Base-by-base conservation (phyloP, 2,797 vertebrate genomes). In the Peromyscus nudipes region DNA sequence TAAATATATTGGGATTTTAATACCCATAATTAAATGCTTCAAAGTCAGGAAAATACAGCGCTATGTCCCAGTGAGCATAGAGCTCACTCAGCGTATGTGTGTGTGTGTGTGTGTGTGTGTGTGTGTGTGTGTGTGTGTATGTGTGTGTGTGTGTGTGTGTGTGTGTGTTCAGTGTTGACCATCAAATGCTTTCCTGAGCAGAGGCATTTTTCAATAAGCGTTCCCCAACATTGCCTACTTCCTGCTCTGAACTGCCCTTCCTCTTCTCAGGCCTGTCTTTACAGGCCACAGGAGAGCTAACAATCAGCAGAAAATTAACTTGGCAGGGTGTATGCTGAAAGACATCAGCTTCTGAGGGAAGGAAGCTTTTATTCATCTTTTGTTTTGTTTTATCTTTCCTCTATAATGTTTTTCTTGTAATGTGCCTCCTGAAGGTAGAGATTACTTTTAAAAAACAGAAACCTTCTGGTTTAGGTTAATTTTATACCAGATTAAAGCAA, bases 221-320 rank as follows among this genome's bases (percentile, higher is more conserved):
- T 90, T 43, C 87, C 89, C 94, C 76, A 84, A 55, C 69, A 6
- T 34, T 60, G 34, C 60, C 86, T 87, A 87, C 95, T 93, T 96
- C 86, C 93, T 96, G 71, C 93, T 94, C 43, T 73, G 64, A 85
- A 55, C 46, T 29, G 49, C 19, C 67, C 17, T 89, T 92, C 67
- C 62, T 96, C 73, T 64, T 94, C 79, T 76, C 46, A n/a, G 37
- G 52, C 14, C 12, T 27, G 3, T 84, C 93, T 62, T 89, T 40
- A 77, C n/a, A 89, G 84, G n/a, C 83, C 81, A 62, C 79, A 64
- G 43, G 73, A 96, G 81, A 92, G 43, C 73, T 96, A 80, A 88
- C 64, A 71, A n/a, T 92, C 94, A 94, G 92, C 89, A 95, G 83
- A 95, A 96, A 95, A 84, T 96, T 73, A 93, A 75, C 55, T 52